Conservation (phyloP, 2,113 vertebrate genomes). For the Microtus montanus region DNA sequence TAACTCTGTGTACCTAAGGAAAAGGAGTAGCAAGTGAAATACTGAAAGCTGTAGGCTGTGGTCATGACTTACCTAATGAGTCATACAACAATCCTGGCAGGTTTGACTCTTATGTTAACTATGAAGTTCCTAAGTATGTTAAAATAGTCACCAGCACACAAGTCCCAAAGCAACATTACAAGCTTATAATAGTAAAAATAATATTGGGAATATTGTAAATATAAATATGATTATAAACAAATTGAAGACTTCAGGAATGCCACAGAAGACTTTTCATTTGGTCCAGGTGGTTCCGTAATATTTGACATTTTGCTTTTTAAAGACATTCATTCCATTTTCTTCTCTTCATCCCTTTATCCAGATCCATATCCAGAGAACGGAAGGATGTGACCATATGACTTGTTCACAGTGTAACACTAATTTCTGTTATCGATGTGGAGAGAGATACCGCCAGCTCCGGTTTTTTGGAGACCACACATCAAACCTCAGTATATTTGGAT, state of each 20-base stretch:
- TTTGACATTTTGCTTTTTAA: constrained; percentile 17
- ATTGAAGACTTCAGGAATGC: not conserved
- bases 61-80: not conserved
- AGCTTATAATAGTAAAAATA: not conserved
- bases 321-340: not conserved
- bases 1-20: not conserved
- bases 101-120: not conserved
- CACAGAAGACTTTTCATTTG: not conserved
- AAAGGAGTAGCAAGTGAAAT: not conserved
- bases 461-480: constrained; percentile 99
- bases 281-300: not conserved
- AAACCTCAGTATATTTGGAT: constrained; percentile 99
- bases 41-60: not conserved
- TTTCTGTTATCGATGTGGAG: constrained; percentile 99
- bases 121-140: too few relatives aligned
- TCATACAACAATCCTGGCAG: not conserved
- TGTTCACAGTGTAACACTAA: constrained; percentile 99
- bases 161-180: not conserved
- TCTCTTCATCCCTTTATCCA: constrained; percentile 67
- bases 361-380: constrained; percentile 99
- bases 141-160: not conserved
- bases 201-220: not conserved
- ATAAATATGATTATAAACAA: not conserved
- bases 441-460: constrained; percentile 95
- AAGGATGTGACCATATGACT: constrained; percentile 99